Conservation (phyloP, 2,797 vertebrate genomes). For the Pteropus rufus region DNA sequence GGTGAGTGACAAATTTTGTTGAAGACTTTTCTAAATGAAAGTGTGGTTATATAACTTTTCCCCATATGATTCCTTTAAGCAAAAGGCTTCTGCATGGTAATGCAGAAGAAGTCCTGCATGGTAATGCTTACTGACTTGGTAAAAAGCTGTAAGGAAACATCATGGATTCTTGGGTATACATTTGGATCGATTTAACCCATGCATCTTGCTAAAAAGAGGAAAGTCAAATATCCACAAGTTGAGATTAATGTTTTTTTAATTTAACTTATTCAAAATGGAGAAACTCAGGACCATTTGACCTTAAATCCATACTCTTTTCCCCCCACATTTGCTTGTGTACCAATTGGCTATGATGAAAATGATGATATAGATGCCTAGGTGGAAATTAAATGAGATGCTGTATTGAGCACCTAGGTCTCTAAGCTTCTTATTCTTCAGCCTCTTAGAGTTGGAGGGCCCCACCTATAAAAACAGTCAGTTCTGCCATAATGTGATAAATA, state of each 20-base stretch:
- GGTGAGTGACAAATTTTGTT: not conserved
- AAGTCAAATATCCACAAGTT: not conserved
- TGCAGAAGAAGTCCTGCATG: not conserved
- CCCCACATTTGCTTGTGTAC: not conserved
- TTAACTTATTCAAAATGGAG: not conserved
- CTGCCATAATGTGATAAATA: not conserved
- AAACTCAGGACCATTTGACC: not conserved
- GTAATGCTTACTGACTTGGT: not conserved
- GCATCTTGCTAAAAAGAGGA: not conserved
- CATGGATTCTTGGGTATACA: not conserved
- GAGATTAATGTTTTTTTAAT: not conserved
- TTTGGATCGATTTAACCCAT: not conserved
- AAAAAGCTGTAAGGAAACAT: not conserved
- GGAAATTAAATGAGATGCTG: not conserved
- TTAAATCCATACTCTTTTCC: not conserved
- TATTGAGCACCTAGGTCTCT: not conserved
- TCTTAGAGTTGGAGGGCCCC: not conserved
- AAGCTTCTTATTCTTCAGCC: not conserved
- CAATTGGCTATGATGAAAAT: not conserved
- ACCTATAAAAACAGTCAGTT: not conserved
- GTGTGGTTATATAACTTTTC: not conserved
- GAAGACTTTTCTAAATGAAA: not conserved
- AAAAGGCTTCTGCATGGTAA: not conserved
- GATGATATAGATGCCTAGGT: not conserved
- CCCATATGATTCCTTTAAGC: not conserved